Percentiles rank a stretch among this genome's conserved stretches.
These are phyloP conservation scores for Lamprotornis superbus DNA, from an alignment of 2,113 vertebrate genomes.

Conservation along the genomic window DNA sequence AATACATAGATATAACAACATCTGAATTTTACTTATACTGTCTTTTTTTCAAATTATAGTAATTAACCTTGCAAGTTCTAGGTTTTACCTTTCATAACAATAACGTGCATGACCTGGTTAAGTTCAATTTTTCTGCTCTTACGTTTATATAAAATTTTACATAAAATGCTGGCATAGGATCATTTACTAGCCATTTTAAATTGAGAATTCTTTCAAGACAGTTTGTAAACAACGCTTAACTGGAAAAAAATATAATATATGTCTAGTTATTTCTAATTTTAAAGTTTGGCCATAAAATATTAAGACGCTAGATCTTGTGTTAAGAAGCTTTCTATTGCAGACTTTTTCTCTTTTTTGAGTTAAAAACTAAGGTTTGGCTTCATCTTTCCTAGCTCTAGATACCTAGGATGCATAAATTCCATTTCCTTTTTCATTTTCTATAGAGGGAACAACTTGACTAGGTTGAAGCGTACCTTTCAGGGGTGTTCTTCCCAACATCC, in stretches of 20 bases:
- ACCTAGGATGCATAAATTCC: neutral
- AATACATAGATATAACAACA: slow-evolving; percentile 24
- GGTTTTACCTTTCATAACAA: neutral
- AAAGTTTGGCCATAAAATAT: neutral
- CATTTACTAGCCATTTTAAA: neutral
- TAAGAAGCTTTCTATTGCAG: neutral
- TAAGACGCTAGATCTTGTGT: neutral
- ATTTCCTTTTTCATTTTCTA: neutral
- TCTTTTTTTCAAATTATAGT: slow-evolving; percentile 30
- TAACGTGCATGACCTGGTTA: neutral
- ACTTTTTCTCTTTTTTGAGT: neutral
- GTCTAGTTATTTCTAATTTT: neutral
- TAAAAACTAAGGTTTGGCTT: neutral
- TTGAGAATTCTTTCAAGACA: neutral
- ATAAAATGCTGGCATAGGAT: neutral
- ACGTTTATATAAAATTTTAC: fast-evolving
- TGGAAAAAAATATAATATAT: neutral
- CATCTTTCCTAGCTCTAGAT: neutral
- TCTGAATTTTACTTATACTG: slow-evolving; percentile 21
- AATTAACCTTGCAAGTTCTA: slow-evolving; percentile 14
- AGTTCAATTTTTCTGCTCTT: neutral
- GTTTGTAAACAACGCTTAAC: neutral
- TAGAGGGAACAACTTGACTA: neutral
- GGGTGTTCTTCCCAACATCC: neutral
- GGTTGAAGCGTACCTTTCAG: neutral